Conservation (phyloP, 2,113 vertebrate genomes). For the Labrus mixtus region DNA sequence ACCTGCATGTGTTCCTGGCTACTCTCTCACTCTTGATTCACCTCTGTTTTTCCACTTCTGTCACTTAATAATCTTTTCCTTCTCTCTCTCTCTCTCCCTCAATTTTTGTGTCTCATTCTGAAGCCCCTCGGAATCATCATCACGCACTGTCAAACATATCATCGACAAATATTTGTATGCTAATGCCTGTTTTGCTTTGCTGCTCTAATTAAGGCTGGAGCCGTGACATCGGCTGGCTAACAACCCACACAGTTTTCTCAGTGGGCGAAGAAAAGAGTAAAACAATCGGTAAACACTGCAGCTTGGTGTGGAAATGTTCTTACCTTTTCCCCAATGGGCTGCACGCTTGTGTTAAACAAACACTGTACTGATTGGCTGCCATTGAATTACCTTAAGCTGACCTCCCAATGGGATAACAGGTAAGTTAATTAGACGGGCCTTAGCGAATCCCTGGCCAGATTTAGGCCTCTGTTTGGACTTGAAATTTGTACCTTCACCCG, state of each 20-base stretch:
- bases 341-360: conserved; percentile 57
- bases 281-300: conserved; percentile 51
- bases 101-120: background rate
- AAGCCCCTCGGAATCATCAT: conserved; percentile 54
- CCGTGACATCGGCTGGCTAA: conserved; percentile 65
- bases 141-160: conserved; percentile 53
- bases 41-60: conserved; percentile 20
- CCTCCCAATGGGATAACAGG: conserved; percentile 28
- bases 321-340: conserved; percentile 46
- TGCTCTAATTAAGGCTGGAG: conserved; percentile 67
- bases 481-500: conserved; percentile 5
- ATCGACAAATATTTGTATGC: conserved; percentile 78
- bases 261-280: conserved; percentile 53
- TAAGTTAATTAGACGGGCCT: conserved; percentile 53
- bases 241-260: conserved; percentile 58
- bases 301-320: conserved; percentile 47
- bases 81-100: background rate
- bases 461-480: conserved; percentile 9
- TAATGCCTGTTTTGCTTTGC: conserved; percentile 70
- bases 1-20: conserved; percentile 8
- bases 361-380: conserved; percentile 51
- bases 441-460: background rate
- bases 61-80: background rate
- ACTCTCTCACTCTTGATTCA: background rate
- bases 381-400: conserved; percentile 26